phyloP scores from a whole-genome alignment of 2,888 invertebrate genomes.

The Andrena bucephala region DNA sequence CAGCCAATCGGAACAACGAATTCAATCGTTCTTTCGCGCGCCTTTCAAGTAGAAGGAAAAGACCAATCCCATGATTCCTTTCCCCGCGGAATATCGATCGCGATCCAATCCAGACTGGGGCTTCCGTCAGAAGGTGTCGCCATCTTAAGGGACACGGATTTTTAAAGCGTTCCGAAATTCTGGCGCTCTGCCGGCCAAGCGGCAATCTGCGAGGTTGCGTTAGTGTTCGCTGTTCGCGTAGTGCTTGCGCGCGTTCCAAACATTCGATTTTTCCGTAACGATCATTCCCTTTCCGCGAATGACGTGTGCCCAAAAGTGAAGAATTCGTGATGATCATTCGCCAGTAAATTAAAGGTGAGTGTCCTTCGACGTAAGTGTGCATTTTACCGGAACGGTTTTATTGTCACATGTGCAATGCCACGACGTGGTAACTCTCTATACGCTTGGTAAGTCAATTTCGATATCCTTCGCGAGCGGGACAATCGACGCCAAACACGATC shows the following conservation, averaged over 20 bases:
- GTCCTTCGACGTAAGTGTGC: conserved; percentile 26
- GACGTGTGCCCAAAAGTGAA: conserved; percentile 26
- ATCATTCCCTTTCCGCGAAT: conserved; percentile 2
- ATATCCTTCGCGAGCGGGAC: not conserved
- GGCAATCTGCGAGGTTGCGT: conserved; percentile 69
- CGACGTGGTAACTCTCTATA: conserved; percentile 24
- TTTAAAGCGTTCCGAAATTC: conserved; percentile 51
- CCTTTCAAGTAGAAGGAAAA: not conserved
- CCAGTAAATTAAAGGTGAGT: conserved; percentile 50
- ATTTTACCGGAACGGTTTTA: conserved; percentile 2
- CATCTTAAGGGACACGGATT: conserved; percentile 55
- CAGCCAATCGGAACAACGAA: not conserved
- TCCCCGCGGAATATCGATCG: conserved; percentile 22
- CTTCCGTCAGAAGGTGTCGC: conserved; percentile 57
- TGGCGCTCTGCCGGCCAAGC: conserved; percentile 70
- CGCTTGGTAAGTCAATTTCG: conserved; percentile 39
- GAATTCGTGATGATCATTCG: conserved; percentile 18
- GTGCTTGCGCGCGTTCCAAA: conserved; percentile 62
- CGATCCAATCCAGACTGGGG: conserved; percentile 24
- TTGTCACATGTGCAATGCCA: conserved; percentile 41
- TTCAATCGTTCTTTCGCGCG: conserved; percentile 19
- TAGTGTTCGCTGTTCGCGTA: conserved; percentile 52
- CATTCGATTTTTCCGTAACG: conserved; percentile 12
- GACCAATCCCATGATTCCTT: not conserved
- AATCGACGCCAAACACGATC: conserved; percentile 4